phyloP scores from a whole-genome alignment of 1,140 invertebrate genomes.

The Drosophila pachea region DNA sequence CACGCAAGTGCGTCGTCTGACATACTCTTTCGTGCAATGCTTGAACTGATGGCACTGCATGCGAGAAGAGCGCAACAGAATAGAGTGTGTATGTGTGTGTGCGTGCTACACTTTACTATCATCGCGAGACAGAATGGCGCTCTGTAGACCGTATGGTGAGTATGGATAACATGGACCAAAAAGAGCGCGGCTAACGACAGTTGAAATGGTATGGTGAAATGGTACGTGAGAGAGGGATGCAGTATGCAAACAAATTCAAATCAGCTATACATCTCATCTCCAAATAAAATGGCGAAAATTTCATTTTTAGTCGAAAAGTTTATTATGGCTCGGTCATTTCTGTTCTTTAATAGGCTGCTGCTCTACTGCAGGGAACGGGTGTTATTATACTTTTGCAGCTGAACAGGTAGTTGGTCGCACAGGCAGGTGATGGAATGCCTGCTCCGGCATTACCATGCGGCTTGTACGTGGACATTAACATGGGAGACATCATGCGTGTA shows the following conservation, averaged over 20 bases:
- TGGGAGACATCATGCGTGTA: conserved; percentile 38
- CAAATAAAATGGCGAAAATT: neutral
- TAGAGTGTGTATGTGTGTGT: neutral
- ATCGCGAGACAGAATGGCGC: no score
- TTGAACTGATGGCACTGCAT: neutral
- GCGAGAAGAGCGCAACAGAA: neutral
- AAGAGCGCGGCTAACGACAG: no score
- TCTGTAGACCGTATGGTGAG: no score
- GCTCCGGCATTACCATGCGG: conserved; percentile 32
- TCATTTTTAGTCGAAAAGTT: neutral
- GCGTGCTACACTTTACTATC: no score
- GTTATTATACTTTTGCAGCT: conserved; percentile 56
- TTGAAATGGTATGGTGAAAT: no score
- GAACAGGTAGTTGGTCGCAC: conserved; percentile 56
- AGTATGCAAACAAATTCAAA: no score
- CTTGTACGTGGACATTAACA: conserved; percentile 38
- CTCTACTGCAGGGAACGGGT: conserved; percentile 50
- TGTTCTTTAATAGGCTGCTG: conserved; percentile 30
- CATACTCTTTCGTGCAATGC: neutral
- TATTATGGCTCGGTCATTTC: conserved; percentile 2
- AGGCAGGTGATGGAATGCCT: conserved; percentile 47
- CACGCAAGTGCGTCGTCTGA: neutral
- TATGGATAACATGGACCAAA: no score
- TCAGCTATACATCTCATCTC: no score
- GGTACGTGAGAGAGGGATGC: no score